Conservation (phyloP, 2,888 invertebrate genomes). For the Drosophila aldrichi region DNA sequence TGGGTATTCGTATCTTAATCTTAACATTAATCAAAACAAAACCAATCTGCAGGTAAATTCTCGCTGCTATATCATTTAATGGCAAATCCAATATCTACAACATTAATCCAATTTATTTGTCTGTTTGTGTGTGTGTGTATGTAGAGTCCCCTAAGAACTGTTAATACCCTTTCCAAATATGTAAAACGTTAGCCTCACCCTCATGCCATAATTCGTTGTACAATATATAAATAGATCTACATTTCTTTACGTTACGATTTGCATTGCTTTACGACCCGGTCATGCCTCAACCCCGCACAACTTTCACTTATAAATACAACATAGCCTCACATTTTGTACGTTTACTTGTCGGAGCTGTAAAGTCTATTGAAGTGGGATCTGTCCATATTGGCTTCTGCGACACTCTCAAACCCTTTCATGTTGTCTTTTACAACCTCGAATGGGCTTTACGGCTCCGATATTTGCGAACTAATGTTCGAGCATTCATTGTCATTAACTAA, state of each 20-base stretch:
- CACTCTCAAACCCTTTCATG: background rate
- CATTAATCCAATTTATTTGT: slow-evolving; percentile 27
- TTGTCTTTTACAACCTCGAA: background rate
- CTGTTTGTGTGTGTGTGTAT: slow-evolving; percentile 31
- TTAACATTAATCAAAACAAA: slow-evolving; percentile 33
- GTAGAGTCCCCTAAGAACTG: slow-evolving; percentile 37
- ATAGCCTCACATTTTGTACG: slow-evolving; percentile 18
- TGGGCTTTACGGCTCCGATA: slow-evolving; percentile 1
- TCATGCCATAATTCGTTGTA: slow-evolving; percentile 29
- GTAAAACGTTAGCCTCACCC: slow-evolving; percentile 42
- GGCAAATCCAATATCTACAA: slow-evolving; percentile 35
- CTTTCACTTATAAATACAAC: slow-evolving; percentile 2
- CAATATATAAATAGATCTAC: slow-evolving; percentile 9
- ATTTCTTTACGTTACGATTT: slow-evolving; percentile 18
- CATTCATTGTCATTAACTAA: background rate
- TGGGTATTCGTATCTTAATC: slow-evolving; percentile 55
- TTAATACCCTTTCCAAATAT: slow-evolving; percentile 27
- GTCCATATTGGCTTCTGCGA: background rate
- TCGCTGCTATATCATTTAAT: slow-evolving; percentile 46
- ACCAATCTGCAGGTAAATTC: slow-evolving; percentile 73
- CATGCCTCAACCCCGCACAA: slow-evolving; percentile 15
- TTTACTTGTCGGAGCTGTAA: slow-evolving; percentile 20
- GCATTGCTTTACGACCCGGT: slow-evolving; percentile 23
- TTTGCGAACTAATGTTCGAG: background rate
- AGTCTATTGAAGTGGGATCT: background rate